Evolutionary conservation across 2,888 invertebrate species (phyloP).

Genomic region (Drosophila affinis): DNA sequence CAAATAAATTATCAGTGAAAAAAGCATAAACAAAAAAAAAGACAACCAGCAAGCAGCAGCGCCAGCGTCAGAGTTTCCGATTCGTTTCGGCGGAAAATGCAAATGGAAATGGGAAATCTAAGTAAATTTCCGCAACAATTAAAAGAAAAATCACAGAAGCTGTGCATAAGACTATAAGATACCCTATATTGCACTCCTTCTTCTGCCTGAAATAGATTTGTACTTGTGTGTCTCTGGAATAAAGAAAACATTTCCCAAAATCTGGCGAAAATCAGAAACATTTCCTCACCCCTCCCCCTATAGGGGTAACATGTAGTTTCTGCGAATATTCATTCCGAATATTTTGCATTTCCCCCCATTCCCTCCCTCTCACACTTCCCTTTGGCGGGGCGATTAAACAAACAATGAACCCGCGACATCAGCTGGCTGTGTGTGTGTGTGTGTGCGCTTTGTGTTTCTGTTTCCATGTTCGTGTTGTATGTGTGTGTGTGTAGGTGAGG

Average conservation of each 20-base stretch:
- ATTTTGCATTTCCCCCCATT: slow-evolving; percentile 1
- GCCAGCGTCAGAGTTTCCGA: background rate
- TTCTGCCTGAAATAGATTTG: background rate
- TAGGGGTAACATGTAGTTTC: background rate
- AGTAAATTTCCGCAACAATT: background rate
- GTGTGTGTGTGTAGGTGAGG: slow-evolving; percentile 14
- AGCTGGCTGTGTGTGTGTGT: slow-evolving; percentile 47
- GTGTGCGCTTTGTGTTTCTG: background rate
- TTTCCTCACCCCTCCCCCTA: background rate
- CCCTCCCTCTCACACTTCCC: background rate
- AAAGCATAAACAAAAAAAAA: slow-evolving; percentile 21
- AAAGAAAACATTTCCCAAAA: background rate
- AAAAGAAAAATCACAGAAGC: background rate
- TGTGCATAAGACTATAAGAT: background rate
- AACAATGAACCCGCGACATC: slow-evolving; percentile 58
- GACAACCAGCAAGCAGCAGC: background rate
- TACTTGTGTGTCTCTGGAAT: background rate
- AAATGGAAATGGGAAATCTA: background rate
- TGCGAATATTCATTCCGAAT: background rate
- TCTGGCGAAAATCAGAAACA: background rate
- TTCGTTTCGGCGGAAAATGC: background rate
- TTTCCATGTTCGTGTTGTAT: background rate
- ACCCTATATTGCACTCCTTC: background rate
- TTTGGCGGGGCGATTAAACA: slow-evolving; percentile 46
- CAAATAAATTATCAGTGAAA: slow-evolving; percentile 27